Conservation (phyloP, 2,888 invertebrate species). For the Ischnus inquisitorius region DNA sequence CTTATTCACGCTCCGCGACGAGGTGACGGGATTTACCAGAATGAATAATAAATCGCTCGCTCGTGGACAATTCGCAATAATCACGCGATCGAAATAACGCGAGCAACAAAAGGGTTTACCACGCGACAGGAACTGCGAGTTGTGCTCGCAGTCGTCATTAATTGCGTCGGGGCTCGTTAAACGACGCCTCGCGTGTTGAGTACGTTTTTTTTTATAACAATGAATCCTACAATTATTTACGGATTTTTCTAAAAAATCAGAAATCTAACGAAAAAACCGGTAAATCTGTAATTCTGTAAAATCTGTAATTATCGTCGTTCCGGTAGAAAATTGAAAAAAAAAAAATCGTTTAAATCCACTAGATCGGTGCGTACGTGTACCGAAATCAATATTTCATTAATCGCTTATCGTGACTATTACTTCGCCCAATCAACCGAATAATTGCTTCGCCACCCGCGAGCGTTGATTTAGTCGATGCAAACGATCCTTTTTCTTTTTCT, state of each 20-base stretch:
- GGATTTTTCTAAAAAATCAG: background rate
- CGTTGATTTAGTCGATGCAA: too few relatives aligned
- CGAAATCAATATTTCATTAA: too few relatives aligned
- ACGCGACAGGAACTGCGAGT: conserved; percentile 50
- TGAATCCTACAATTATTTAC: background rate
- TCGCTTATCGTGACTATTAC: too few relatives aligned
- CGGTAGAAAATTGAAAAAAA: too few relatives aligned
- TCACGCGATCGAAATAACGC: conserved; percentile 29
- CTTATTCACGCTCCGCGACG: conserved; percentile 25
- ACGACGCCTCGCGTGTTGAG: conserved; percentile 1
- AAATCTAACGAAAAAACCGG: background rate
- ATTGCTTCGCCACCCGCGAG: too few relatives aligned
- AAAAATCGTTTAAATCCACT: too few relatives aligned
- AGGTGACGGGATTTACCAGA: conserved; percentile 53
- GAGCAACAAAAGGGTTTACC: conserved; percentile 49
- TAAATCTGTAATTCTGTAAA: background rate
- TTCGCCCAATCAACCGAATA: too few relatives aligned
- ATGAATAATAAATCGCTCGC: conserved; percentile 56
- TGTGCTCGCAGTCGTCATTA: conserved; percentile 19
- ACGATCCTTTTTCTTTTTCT: too few relatives aligned
- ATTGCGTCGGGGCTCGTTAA: background rate
- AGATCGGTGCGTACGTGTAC: too few relatives aligned
- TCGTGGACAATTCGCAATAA: conserved; percentile 47
- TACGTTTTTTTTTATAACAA: background rate
- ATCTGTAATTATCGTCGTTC: background rate